Evolutionary conservation across 2,888 invertebrate genomes (phyloP), one percentile per base, ranked within the genome.

Genomic region (Luperina nickerlii): DNA sequence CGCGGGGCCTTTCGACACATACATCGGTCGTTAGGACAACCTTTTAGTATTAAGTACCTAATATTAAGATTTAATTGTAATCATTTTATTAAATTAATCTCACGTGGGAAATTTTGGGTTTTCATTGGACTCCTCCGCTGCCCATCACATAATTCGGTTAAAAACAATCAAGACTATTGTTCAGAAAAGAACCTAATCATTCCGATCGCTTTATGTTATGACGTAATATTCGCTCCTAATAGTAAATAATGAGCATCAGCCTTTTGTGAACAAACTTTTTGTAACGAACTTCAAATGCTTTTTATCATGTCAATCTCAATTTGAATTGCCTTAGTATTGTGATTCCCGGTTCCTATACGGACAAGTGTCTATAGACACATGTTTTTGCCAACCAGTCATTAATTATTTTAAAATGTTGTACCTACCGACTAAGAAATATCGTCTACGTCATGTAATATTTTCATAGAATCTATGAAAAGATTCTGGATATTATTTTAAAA

Each of bases 241-340:
- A 5, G 71, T 74, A 62, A 75, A 76, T 74, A 72, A 79, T 60
- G 48, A 76, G 57, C 72, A 60, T 77, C n/a, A 45, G 57, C n/a
- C 67, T 60, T 70, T 86, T 63, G 65, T 75, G 57, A 75, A 70
- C 42, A 63, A 5, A 74, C 5, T 85, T 85, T 86, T 86, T 86
- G 74, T 80, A 27, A 24, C 45, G 57, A 69, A 76, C 62, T 67
- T 77, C 57, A 72, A 79, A 48, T 42, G 79, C 9, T 85, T 57
- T 68, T 63, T 72, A 69, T 72, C 76, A 45, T 54, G 69, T 82
- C 72, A 72, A 77, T 86, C 74, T 75, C 24, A 69, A 79, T 84
- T 78, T 60, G 32, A 78, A 69, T 83, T 65, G 42, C 42, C 72
- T 65, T 38, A 62, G 54, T 32, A 20, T 82, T 62, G 27, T 18